A percentile compares a stretch with the other conserved stretches of the same genome.
Evolutionary conservation across 2,888 invertebrate genomes (phyloP).

Genomic region (Drosophila formosana): DNA sequence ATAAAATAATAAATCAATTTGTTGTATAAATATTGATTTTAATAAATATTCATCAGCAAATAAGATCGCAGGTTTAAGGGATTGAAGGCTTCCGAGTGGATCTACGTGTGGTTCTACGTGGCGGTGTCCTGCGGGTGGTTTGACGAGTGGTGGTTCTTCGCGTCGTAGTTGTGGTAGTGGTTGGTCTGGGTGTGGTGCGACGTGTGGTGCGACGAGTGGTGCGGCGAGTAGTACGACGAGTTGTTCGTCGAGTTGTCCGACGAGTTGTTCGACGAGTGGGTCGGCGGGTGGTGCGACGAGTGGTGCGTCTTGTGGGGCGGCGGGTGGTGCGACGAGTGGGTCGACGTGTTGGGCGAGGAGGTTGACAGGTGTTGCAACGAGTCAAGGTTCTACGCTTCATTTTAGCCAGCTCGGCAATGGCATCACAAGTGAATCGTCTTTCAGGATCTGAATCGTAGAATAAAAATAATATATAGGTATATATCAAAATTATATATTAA

Average conservation of each 20-base stretch:
- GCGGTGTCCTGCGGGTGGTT: background rate
- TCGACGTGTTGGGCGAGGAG: background rate
- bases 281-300: background rate
- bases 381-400: constrained; percentile 25
- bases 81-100: background rate
- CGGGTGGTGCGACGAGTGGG: constrained; percentile 6
- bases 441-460: constrained; percentile 11
- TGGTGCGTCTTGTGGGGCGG: background rate
- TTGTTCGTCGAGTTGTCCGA: background rate
- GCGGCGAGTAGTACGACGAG: background rate
- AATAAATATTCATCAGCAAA: background rate
- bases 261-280: constrained; percentile 1
- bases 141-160: background rate
- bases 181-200: background rate
- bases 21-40: too few species aligned
- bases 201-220: background rate
- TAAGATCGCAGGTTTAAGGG: background rate
- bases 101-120: background rate
- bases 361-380: constrained; percentile 2
- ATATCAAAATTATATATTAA: too few species aligned
- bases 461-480: too few species aligned
- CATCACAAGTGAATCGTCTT: constrained; percentile 20
- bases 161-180: background rate
- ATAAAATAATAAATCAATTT: too few species aligned
- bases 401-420: constrained; percentile 27